Conservation (phyloP, 2,888 invertebrate species). For the Thumatha senex region DNA sequence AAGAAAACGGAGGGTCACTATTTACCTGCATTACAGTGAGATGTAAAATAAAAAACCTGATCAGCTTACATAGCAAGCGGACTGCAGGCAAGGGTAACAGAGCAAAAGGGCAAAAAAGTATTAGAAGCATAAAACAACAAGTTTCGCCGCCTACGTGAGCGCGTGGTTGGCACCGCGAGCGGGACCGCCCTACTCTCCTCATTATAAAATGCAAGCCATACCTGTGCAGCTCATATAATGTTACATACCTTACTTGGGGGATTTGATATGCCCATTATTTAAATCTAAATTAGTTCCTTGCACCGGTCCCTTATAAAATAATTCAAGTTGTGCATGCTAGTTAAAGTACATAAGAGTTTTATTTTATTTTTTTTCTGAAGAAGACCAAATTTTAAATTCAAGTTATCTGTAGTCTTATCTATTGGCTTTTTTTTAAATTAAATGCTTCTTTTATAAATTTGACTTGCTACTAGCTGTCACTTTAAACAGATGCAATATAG, state of each 20-base stretch:
- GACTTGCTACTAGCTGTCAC: too few relatives aligned
- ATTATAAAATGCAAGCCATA: slow-evolving; percentile 43
- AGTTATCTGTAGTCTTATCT: too few relatives aligned
- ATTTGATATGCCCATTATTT: slow-evolving; percentile 2
- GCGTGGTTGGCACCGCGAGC: slow-evolving; percentile 44
- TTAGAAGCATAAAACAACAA: slow-evolving; percentile 52
- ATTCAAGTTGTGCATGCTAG: too few relatives aligned
- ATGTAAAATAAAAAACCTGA: slow-evolving; percentile 63
- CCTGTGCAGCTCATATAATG: slow-evolving; percentile 7
- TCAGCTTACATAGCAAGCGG: slow-evolving; percentile 47
- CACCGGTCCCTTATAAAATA: too few relatives aligned
- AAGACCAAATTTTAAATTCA: too few relatives aligned
- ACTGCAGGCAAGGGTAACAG: slow-evolving; percentile 39
- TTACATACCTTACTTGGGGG: slow-evolving; percentile 3
- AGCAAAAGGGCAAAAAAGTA: slow-evolving; percentile 73
- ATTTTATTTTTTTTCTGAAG: too few relatives aligned
- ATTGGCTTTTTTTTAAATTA: too few relatives aligned
- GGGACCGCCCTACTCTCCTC: slow-evolving; percentile 40
- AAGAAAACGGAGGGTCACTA: slow-evolving; percentile 65
- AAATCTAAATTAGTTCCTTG: not conserved
- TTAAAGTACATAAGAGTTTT: too few relatives aligned
- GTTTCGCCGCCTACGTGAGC: slow-evolving; percentile 66
- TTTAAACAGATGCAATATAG: too few relatives aligned
- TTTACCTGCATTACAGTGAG: slow-evolving; percentile 73
- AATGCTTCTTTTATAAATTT: too few relatives aligned